Base-by-base conservation (phyloP, 1,140 invertebrate genomes). In the Brachionus asplanchnoidis region DNA sequence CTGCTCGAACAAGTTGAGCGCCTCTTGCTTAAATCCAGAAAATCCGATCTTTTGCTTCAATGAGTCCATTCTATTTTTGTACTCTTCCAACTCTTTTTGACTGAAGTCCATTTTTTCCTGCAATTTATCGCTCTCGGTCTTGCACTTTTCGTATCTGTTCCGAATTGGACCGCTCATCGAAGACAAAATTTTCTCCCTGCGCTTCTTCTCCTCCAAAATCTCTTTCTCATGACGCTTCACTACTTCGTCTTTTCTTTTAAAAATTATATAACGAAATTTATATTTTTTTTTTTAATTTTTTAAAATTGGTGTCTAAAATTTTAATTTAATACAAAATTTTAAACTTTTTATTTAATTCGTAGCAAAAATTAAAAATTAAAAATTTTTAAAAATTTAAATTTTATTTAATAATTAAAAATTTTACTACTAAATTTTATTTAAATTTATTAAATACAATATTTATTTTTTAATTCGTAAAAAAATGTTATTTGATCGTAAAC, bases 1-100 rank as follows among this genome's bases (percentile, higher is more conserved):
- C 65, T 84, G 28, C 50, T 84, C 84, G 23, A 60, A 50, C 36
- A 84, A 66, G 28, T 73, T 84, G 28, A 84, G 60, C 11, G 84
- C 84, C 40, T 84, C 68, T 84, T 77, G 68, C 53, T 84, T 84
- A 20, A 32, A 75, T 4, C n/a, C 20, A 7, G 60, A 68, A 20
- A 46, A 42, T 1, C 82, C 60, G 5, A 68, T 84, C 26, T 84
- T 84, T 53, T 82, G 50, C 60, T 65, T 82, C 17, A 82, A 9
- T 6, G 32, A 11, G n/a, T 82, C 79, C 79, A 82, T 82, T 66
- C 26, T 82, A 20, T 60, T 70, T 26, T 70, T 84, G 20, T 73
- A 84, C 11, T 53, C 42, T 4, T 73, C 60, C 11, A 84, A 5
- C 20, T 84, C 26, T 32, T 46, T 60, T 17, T 70, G 82, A 36